Base-by-base conservation (phyloP, 1,140 invertebrate species). In the Reticulitermes speratus region DNA sequence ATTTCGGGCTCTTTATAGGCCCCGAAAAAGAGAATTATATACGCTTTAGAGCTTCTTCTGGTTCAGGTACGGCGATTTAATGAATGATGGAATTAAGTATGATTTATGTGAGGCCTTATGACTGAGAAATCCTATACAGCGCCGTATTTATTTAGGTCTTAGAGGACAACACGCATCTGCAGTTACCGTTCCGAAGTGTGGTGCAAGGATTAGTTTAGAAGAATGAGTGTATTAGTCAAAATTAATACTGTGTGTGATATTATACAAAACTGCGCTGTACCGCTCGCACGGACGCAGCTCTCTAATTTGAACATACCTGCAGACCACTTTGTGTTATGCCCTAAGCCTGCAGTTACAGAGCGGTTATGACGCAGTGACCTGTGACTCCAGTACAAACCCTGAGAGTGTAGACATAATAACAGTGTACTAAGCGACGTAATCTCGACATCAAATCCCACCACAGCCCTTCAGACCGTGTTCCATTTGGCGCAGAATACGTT, bases 341-440 rank as follows among this genome's bases (percentile, higher is more conserved):
- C 65, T 75, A 75, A 75, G n/a, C 65, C 25, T 8, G 59, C 59
- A 65, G 59, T 65, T 75, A 16, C 65, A 30, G 65, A 30, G 12
- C 65, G 7, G 25, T 75, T 75, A 12, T 69, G n/a, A 30, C 25
- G n/a, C 7, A 75, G 65, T 75, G 65, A 75, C 65, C 65, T 75
- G 11, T 65, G n/a, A 30, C n/a, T 75, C 65, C 65, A 30, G 65
- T 30, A 75, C 65, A 75, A 30, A 75, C 25, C 65, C 25, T 25
- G 25, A 30, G n/a, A 75, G 65, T 75, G 65, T 75, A 75, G n/a
- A 75, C n/a, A 75, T 75, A 75, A 75, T 75, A 30, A 30, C n/a
- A 30, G 25, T 75, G 65, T 16, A 75, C 65, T 75, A 75, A 75
- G n/a, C 25, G n/a, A 75, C n/a, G 65, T 75, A 75, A 75, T 75